Evolutionary conservation across 2,888 invertebrate genomes (phyloP), one percentile per base, ranked within the genome.

Genomic region (Brassicogethes aeneus): DNA sequence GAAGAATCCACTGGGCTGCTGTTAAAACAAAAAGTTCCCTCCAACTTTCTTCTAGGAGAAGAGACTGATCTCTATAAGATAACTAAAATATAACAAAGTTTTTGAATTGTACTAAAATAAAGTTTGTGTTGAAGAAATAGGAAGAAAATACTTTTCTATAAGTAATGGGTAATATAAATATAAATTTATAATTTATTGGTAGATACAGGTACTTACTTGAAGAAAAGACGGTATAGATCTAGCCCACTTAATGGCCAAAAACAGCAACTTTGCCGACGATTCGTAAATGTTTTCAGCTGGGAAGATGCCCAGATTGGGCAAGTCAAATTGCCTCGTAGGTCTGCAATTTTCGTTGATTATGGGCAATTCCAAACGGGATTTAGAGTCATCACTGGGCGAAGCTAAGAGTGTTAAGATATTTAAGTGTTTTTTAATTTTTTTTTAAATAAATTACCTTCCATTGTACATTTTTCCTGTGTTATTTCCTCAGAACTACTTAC

Each of bases 11-110:
- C 59, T 91, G 88, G 1, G 88, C 85, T 5, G 88, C 85, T 17
- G 85, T 88, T 7, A 91, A 65, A 1, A 90, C 75, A 62, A 89
- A 90, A 2, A 91, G 66, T 61, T 90, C 89, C 54, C 80, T 81
- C 91, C 91, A 91, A 17, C 85, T 81, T 58, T 79, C 82, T 56
- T 85, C 82, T 39, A 91, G 66, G 30, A 91, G 71, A 37, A 77
- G 73, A 0, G 79, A 76, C 60, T 88, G 89, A 55, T 89, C 89
- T 36, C 77, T 64, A 49, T 75, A 77, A 1, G 80, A 76, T 39
- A 83, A 66, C 75, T 82, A 66, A 15, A 65, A 59, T n/a, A 41
- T n/a, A n/a, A n/a, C n/a, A n/a, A n/a, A n/a, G n/a, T n/a, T n/a
- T n/a, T n/a, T n/a, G n/a, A n/a, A n/a, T n/a, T n/a, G n/a, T n/a